Percentiles rank a stretch among this genome's conserved stretches.
phyloP scores from a whole-genome alignment of 1,140 invertebrate species.

The Papilio polyxenes region DNA sequence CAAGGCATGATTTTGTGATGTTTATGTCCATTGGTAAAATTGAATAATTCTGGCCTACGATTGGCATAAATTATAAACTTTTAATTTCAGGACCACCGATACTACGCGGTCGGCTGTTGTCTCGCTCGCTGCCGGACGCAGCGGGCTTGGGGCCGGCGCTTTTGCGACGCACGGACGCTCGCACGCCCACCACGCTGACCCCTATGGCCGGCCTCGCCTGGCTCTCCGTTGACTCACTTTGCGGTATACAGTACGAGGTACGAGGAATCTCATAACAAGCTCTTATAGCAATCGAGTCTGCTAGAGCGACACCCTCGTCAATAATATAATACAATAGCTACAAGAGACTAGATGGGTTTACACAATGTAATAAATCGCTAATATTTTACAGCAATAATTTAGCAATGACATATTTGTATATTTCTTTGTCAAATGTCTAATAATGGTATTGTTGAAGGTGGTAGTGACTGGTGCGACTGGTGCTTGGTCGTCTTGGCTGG shows the following conservation, averaged over 20 bases:
- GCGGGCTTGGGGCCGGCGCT: conserved; percentile 86
- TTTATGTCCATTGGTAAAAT: neutral
- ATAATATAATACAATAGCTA: too few species aligned
- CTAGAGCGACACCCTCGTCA: too few species aligned
- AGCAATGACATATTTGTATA: too few species aligned
- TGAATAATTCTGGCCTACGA: neutral
- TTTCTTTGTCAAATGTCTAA: too few species aligned
- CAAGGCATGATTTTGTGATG: neutral
- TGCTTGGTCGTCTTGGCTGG: conserved; percentile 66
- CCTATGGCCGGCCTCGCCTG: conserved; percentile 88
- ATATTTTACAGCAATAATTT: too few species aligned
- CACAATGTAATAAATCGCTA: too few species aligned
- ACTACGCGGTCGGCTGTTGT: conserved; percentile 84
- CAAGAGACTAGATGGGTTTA: neutral
- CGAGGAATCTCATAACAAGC: conserved; percentile 40
- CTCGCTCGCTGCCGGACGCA: conserved; percentile 87
- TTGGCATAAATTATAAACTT: neutral
- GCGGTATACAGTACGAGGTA: conserved; percentile 92
- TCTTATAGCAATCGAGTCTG: too few species aligned
- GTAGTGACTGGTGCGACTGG: conserved; percentile 63
- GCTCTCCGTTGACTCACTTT: conserved; percentile 90
- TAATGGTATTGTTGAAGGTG: conserved; percentile 52
- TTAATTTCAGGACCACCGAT: conserved; percentile 64
- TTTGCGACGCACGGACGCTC: conserved; percentile 82
- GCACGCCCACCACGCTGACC: conserved; percentile 71